phyloP scores from a whole-genome alignment of 2,888 invertebrate species.

The Mayetiola destructor region DNA sequence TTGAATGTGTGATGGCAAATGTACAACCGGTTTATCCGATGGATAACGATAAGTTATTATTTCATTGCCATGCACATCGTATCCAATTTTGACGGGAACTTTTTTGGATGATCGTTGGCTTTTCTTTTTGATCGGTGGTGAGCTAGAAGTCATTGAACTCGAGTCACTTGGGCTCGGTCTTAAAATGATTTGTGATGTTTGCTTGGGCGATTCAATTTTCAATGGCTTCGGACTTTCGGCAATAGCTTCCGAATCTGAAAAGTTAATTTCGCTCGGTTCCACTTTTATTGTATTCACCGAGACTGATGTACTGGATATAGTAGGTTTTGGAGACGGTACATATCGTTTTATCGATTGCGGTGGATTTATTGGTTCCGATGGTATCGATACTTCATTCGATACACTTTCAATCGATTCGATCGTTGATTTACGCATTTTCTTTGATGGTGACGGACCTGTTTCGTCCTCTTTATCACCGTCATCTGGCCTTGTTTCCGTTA shows the following conservation, averaged over 20 bases:
- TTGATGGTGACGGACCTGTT: background rate
- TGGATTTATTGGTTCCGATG: too few species aligned
- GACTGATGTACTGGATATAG: too few species aligned
- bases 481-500: conserved; percentile 23
- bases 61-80: conserved; percentile 30
- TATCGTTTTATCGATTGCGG: too few species aligned
- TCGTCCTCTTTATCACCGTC: background rate
- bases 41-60: conserved; percentile 18
- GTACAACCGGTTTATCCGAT: background rate
- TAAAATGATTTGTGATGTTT: conserved; percentile 17
- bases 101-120: conserved; percentile 16
- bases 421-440: background rate
- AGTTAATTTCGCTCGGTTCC: background rate
- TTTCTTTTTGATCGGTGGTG: background rate
- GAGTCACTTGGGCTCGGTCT: background rate
- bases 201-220: conserved; percentile 19
- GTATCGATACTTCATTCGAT: too few species aligned
- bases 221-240: background rate
- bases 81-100: conserved; percentile 20
- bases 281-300: too few species aligned
- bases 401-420: too few species aligned
- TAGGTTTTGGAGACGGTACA: too few species aligned
- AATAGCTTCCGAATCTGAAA: too few species aligned
- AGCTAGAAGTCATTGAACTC: conserved; percentile 29
- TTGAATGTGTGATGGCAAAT: conserved; percentile 8